Base-by-base conservation (phyloP, 2,113 vertebrate species). In the Ictalurus furcatus region DNA sequence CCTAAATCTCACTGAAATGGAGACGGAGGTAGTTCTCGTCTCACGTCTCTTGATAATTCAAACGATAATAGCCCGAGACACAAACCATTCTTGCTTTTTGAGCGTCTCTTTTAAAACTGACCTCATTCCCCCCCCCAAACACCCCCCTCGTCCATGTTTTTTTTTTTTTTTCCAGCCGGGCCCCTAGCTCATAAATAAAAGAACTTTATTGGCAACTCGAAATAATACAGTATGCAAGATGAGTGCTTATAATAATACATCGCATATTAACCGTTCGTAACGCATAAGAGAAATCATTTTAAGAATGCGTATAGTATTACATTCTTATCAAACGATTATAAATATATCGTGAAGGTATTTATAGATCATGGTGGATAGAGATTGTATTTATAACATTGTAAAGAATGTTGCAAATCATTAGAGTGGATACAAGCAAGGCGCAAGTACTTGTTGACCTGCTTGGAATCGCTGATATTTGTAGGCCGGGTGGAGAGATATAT, bases 1-100 rank as follows among this genome's bases (percentile, higher is more conserved):
- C 89, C 89, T 92, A 79, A 90, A 92, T 92, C 88, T 71, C 37
- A 8, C 9, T 44, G 25, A 86, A 61, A 82, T 13, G 13, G 40
- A 82, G 44, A 54, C 21, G 21, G 5, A 65, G 37, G n/a, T 65
- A 37, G 48, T 11, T 48, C 16, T 44, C 76, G 25, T 30, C 44
- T 67, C 14, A 56, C 4, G 58, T 80, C 54, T 84, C 30, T 59
- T 61, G n/a, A 59, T 58, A 34, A 19, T 23, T 59, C 54, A 59
- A 58, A 82, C 23, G 56, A 82, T 61, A 83, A 83, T 37, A 3
- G 9, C 17, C n/a, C 54, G 4, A 82, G 40, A 52, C 44, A 79
- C 54, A 82, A 56, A 34, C 52, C 0, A 58, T 34, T 30, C 52
- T 21, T 82, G 13, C 25, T 52, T 78, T 52, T 52, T 52, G 25